Evolutionary conservation across 2,113 vertebrate genomes (phyloP).

Genomic region (Festucalex cinctus): DNA sequence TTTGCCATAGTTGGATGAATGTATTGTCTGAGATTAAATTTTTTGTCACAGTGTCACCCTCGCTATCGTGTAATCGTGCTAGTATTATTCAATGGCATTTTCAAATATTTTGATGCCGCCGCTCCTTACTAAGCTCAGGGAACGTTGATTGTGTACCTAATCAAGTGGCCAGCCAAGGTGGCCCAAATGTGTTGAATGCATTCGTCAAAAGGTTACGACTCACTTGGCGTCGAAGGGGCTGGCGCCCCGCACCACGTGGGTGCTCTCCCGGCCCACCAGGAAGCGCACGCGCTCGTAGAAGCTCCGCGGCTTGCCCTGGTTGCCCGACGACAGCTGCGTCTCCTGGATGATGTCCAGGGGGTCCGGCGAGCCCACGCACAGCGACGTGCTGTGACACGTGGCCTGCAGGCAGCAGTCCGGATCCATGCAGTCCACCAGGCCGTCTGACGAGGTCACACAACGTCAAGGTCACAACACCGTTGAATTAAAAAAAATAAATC

Average conservation of each 20-base stretch:
- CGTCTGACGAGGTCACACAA: conserved; percentile 77
- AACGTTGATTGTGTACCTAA: not conserved
- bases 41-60: too few species aligned
- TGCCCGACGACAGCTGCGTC: conserved; percentile 78
- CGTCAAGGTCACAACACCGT: conserved; percentile 17
- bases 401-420: conserved; percentile 97
- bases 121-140: too few species aligned
- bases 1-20: too few species aligned
- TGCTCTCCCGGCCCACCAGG: conserved; percentile 91
- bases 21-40: too few species aligned
- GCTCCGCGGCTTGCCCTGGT: conserved; percentile 81
- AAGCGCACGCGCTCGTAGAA: conserved; percentile 94
- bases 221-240: conserved; percentile 92
- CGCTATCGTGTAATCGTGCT: too few species aligned
- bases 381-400: conserved; percentile 81
- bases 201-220: conserved; percentile 57
- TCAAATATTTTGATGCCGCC: too few species aligned
- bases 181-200: not conserved
- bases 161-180: not conserved
- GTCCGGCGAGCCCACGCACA: conserved; percentile 92
- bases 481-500: conserved; percentile 20
- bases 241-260: conserved; percentile 84
- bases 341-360: conserved; percentile 96
- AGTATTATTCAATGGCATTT: too few species aligned
- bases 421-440: conserved; percentile 96